Evolutionary conservation across 53 echinoderm and acorn worm genomes (phyloP).

Genomic region (Pentamera pediparva): DNA sequence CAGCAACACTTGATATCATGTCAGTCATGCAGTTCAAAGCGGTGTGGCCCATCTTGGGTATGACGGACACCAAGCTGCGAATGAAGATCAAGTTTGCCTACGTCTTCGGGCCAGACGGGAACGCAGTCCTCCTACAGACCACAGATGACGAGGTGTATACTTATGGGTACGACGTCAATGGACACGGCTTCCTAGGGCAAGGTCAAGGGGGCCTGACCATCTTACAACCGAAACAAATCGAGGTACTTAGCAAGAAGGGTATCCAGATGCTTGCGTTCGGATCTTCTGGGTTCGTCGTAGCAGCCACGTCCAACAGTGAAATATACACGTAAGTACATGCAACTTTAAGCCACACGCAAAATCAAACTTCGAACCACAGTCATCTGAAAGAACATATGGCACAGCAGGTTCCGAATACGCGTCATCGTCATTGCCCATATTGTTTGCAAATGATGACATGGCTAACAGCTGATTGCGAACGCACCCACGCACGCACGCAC

Average conservation of each 20-base stretch:
- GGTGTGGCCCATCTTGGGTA: conserved; percentile 8
- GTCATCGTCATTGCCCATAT: too few relatives aligned
- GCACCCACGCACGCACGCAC: too few relatives aligned
- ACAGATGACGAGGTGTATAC: conserved; percentile 12
- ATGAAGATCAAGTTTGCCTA: not conserved
- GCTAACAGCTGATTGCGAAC: too few relatives aligned
- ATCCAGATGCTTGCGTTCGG: not conserved
- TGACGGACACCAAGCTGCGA: conserved; percentile 11
- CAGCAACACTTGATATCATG: too few relatives aligned
- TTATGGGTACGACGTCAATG: not conserved
- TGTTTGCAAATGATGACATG: too few relatives aligned
- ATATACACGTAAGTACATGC: conserved; percentile 30
- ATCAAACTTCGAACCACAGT: too few relatives aligned
- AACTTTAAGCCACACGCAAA: too few relatives aligned
- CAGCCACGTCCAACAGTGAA: conserved; percentile 12
- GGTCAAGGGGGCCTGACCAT: not conserved
- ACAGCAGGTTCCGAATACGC: too few relatives aligned
- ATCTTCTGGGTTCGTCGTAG: not conserved
- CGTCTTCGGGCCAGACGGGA: conserved; percentile 4
- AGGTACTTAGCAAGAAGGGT: conserved; percentile 23
- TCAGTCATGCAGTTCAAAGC: conserved; percentile 13
- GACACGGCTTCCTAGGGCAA: conserved; percentile 3
- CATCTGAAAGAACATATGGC: too few relatives aligned
- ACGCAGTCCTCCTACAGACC: not conserved
- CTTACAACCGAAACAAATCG: conserved; percentile 14